phyloP scores from a whole-genome alignment of 2,797 vertebrate species.

The Catamblyrhynchus diadema region DNA sequence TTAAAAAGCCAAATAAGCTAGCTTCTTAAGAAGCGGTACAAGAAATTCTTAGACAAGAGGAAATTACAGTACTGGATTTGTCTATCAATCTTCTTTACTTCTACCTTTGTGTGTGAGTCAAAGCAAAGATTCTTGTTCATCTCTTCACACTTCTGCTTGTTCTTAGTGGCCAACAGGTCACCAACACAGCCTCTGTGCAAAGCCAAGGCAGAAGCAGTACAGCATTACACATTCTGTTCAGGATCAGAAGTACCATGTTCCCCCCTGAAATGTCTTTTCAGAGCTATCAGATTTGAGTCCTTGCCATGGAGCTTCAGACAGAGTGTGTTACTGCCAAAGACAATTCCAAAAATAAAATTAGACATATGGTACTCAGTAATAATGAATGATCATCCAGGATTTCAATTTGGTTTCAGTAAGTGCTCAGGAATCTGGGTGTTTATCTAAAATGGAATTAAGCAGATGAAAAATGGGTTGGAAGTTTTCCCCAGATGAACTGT shows the following conservation, averaged over 20 bases:
- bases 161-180: background rate
- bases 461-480: background rate
- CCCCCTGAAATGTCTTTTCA: background rate
- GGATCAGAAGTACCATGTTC: background rate
- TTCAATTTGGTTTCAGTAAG: background rate
- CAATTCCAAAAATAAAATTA: constrained; percentile 45
- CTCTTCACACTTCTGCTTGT: background rate
- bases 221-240: background rate
- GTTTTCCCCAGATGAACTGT: background rate
- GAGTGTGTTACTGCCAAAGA: constrained; percentile 14
- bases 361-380: constrained; percentile 38
- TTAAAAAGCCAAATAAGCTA: background rate
- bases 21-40: background rate
- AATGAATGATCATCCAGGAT: constrained; percentile 35
- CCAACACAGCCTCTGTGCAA: background rate
- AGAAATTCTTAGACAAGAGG: background rate
- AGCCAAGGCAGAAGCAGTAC: background rate
- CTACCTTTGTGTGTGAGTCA: background rate
- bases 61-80: background rate
- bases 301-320: background rate
- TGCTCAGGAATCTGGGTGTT: constrained; percentile 1
- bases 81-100: background rate
- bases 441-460: background rate
- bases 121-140: background rate
- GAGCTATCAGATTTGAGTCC: background rate